These are phyloP conservation scores for Drosophila teissieri DNA, from an alignment of 1,140 invertebrate genomes.

Conservation along the genomic window DNA sequence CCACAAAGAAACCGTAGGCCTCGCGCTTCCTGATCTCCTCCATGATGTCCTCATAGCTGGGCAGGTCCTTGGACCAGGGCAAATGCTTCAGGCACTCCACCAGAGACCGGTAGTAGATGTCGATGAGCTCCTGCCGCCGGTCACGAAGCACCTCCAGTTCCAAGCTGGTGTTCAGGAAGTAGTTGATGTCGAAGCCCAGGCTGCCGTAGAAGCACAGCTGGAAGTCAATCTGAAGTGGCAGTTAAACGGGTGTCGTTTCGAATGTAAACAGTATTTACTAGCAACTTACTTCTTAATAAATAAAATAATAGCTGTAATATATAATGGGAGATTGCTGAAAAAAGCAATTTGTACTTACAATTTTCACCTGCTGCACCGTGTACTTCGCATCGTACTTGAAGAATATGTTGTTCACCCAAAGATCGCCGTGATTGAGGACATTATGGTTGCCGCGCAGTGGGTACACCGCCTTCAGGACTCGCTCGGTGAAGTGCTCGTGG, in stretches of 20 bases:
- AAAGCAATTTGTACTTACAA: constrained; percentile 55
- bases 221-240: constrained; percentile 73
- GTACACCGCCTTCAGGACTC: constrained; percentile 70
- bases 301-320: no score
- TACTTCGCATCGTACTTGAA: constrained; percentile 84
- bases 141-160: constrained; percentile 68
- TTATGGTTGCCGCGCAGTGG: constrained; percentile 67
- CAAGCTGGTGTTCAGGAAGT: constrained; percentile 79
- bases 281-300: no score
- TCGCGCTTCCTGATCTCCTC: constrained; percentile 70
- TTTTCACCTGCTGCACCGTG: constrained; percentile 77
- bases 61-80: constrained; percentile 76
- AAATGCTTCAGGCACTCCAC: constrained; percentile 76
- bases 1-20: constrained; percentile 77
- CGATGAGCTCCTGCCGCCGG: constrained; percentile 76
- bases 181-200: constrained; percentile 80
- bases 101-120: constrained; percentile 71
- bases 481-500: constrained; percentile 65
- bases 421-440: constrained; percentile 88
- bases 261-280: no score
- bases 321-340: neutral
- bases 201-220: constrained; percentile 79
- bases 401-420: constrained; percentile 89
- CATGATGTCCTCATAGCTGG: constrained; percentile 77
- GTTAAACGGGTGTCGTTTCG: neutral